Evolutionary conservation across 2,797 vertebrate genomes (phyloP).

Genomic region (Ptychadena robeensis): DNA sequence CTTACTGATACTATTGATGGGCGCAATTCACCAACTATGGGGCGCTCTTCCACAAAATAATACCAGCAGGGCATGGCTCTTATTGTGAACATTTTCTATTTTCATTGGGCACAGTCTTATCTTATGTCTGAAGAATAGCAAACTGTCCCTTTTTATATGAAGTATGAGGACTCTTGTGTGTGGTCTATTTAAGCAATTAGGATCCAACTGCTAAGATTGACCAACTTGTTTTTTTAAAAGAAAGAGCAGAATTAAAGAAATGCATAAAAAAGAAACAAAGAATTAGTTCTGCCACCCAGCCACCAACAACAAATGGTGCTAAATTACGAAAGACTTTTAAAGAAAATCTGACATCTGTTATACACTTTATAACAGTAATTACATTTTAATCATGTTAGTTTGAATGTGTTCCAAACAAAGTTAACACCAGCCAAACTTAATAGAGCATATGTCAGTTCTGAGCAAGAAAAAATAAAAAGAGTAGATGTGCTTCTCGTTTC

Average conservation of each 20-base stretch:
- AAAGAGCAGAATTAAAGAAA: neutral
- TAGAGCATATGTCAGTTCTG: constrained; percentile 54
- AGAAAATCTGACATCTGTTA: constrained; percentile 54
- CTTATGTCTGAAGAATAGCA: too few species aligned
- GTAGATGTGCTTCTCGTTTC: constrained; percentile 56
- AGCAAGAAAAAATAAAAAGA: constrained; percentile 55
- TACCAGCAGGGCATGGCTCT: too few species aligned
- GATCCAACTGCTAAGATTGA: neutral
- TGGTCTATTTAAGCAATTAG: neutral
- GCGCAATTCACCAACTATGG: too few species aligned
- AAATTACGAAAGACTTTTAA: neutral
- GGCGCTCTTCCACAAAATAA: too few species aligned
- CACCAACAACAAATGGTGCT: neutral
- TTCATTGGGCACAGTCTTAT: too few species aligned
- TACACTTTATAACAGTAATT: constrained; percentile 63
- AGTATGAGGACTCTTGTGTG: neutral
- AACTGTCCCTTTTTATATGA: neutral
- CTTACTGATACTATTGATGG: too few species aligned
- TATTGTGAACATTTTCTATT: too few species aligned
- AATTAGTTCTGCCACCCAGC: neutral
- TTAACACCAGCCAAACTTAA: constrained; percentile 62
- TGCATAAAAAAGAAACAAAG: neutral
- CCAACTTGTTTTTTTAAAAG: neutral
- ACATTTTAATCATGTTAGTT: constrained; percentile 62
- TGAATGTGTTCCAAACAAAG: constrained; percentile 63